These are phyloP conservation scores for Hydrotaea cyrtoneurina DNA, from an alignment of 2,888 invertebrate species.

Conservation along the genomic window DNA sequence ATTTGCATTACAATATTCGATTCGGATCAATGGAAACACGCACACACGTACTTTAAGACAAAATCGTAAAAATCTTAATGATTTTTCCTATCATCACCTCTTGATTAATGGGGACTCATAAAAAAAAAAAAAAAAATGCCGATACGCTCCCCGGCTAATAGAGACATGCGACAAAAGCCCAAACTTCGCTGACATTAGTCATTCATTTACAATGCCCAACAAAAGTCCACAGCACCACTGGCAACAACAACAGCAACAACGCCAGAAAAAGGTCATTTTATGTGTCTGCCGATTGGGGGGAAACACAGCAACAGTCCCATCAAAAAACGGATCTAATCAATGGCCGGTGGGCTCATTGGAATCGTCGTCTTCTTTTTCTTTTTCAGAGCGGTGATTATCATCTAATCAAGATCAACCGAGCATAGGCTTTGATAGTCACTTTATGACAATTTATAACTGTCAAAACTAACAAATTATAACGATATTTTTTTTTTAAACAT, in stretches of 20 bases:
- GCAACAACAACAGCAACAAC: background rate
- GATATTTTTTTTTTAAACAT: conserved; percentile 71
- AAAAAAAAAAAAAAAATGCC: no score
- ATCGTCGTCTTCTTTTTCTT: no score
- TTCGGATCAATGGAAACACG: no score
- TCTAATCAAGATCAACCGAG: conserved; percentile 42
- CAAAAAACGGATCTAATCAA: background rate
- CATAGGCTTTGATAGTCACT: conserved; percentile 15
- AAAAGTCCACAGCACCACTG: no score
- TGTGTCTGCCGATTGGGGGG: background rate
- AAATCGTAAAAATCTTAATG: conserved; percentile 40
- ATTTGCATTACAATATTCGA: conserved; percentile 23
- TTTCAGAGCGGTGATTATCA: conserved; percentile 8
- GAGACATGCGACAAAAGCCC: background rate
- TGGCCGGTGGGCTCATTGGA: no score
- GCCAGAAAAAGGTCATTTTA: conserved; percentile 22
- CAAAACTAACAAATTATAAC: conserved; percentile 71
- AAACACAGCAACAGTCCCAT: background rate
- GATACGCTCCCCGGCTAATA: background rate
- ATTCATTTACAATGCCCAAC: background rate
- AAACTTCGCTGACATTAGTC: background rate
- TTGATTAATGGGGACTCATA: conserved; percentile 35
- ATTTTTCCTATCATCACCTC: conserved; percentile 41
- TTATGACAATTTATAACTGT: conserved; percentile 56
- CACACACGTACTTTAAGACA: background rate